Conservation (phyloP, 2,888 invertebrate species). For the Euplagia quadripunctaria region DNA sequence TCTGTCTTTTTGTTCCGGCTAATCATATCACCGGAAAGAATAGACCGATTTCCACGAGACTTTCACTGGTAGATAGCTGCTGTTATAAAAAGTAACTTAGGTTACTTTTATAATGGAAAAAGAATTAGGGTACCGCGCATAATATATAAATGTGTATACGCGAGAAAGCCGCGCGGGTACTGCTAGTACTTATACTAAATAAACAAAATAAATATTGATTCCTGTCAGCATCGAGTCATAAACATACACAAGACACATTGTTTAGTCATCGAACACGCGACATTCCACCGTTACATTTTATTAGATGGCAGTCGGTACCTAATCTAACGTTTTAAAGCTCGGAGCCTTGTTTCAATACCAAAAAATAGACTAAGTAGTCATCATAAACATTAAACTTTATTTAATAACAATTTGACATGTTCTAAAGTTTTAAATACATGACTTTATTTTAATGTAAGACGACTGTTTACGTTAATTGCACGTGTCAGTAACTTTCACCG, state of each 20-base stretch:
- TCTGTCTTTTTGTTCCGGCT: too few relatives aligned
- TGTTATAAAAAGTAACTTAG: too few relatives aligned
- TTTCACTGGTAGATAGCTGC: too few relatives aligned
- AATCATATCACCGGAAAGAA: too few relatives aligned
- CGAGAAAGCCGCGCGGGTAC: too few relatives aligned
- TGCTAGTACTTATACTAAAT: too few relatives aligned
- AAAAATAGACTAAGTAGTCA: background rate
- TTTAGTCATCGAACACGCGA: background rate
- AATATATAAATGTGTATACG: too few relatives aligned
- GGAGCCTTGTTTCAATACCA: background rate
- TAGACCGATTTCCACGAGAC: too few relatives aligned
- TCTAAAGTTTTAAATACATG: conserved; percentile 47
- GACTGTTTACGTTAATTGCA: conserved; percentile 59
- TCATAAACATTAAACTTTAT: conserved; percentile 27
- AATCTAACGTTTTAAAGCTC: background rate
- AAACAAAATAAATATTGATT: too few relatives aligned
- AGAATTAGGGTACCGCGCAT: too few relatives aligned
- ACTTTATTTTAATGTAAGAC: conserved; percentile 58
- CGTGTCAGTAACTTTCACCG: conserved; percentile 66
- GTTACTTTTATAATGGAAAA: too few relatives aligned
- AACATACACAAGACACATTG: background rate
- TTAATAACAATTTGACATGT: conserved; percentile 37
- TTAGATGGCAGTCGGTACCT: background rate
- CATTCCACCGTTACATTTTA: background rate
- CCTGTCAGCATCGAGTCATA: too few relatives aligned